Percentiles rank a stretch among this genome's conserved stretches.
Evolutionary conservation across 2,797 vertebrate species (phyloP).

Genomic region (Heteromormyrus szaboi): DNA sequence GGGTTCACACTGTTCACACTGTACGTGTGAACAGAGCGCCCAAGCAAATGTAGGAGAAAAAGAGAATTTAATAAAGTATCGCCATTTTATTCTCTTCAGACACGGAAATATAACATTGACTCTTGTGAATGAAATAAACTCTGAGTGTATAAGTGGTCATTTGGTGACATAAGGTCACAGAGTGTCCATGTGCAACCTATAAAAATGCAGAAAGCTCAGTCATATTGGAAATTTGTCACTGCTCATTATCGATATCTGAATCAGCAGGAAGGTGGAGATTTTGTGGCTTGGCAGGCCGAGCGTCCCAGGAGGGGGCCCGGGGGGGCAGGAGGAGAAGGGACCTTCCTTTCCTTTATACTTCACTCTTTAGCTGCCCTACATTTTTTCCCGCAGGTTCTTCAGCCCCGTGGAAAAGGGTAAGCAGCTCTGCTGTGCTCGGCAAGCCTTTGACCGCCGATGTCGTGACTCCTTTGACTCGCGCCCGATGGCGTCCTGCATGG

Average conservation of each 20-base stretch:
- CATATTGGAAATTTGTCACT: not conserved
- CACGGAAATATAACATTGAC: not conserved
- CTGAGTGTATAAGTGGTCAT: not conserved
- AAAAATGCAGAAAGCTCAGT: not conserved
- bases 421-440: not conserved
- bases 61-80: not conserved
- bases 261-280: not conserved
- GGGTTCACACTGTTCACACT: not conserved
- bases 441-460: too few relatives aligned
- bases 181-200: not conserved
- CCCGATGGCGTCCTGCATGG: not conserved
- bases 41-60: not conserved
- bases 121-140: not conserved
- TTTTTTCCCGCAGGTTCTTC: not conserved
- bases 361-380: not conserved
- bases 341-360: not conserved
- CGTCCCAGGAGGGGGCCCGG: not conserved
- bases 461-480: not conserved
- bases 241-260: not conserved
- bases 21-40: not conserved
- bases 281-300: not conserved
- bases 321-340: not conserved
- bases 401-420: not conserved
- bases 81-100: not conserved
- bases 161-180: not conserved